Conservation (phyloP, 2,113 vertebrate species). For the Gopherus flavomarginatus region DNA sequence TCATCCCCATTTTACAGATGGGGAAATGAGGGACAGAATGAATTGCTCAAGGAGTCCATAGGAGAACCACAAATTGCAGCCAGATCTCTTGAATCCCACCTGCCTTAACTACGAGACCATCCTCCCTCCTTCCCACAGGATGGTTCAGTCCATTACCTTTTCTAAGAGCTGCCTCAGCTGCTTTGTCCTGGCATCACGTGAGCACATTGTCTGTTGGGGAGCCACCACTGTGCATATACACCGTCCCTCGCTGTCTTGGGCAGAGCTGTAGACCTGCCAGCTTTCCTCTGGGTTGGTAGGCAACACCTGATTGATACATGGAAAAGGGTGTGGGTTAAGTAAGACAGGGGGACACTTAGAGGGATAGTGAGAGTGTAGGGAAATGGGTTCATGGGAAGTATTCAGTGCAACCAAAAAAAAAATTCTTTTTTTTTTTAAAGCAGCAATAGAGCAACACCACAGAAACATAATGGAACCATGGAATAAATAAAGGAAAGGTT, state of each 20-base stretch:
- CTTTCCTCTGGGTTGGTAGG: constrained; percentile 97
- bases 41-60: neutral
- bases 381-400: neutral
- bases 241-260: constrained; percentile 97
- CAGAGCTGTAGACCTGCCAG: constrained; percentile 99
- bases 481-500: neutral
- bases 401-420: rapidly evolving
- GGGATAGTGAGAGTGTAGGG: neutral
- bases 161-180: constrained; percentile 98
- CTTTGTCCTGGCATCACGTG: constrained; percentile 95
- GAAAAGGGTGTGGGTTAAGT: neutral
- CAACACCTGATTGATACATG: constrained; percentile 86
- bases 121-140: neutral
- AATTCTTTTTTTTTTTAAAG: neutral
- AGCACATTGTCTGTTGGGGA: constrained; percentile 98
- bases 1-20: rapidly evolving
- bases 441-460: neutral
- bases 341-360: neutral
- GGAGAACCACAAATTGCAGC: neutral
- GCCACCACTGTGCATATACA: constrained; percentile 99
- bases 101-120: neutral
- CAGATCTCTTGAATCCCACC: rapidly evolving
- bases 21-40: rapidly evolving
- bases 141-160: constrained; percentile 85
- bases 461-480: neutral